A percentile compares a stretch with the other conserved stretches of the same genome.
phyloP scores from a whole-genome alignment of 2,113 vertebrate species.

The Prunella himalayana region DNA sequence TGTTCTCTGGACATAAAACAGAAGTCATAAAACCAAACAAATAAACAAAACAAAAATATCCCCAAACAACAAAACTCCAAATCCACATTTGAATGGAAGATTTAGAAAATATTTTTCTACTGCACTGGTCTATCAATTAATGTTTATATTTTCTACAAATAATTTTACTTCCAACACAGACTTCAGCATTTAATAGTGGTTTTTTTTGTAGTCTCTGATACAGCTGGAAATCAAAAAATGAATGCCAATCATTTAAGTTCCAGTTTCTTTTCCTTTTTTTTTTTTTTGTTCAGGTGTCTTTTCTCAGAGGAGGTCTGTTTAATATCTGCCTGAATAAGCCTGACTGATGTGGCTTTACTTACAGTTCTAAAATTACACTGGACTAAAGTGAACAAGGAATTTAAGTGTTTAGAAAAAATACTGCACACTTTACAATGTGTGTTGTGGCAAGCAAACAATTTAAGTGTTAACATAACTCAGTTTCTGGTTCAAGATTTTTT shows the following conservation, averaged over 20 bases:
- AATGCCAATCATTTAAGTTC: not conserved
- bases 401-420: not conserved
- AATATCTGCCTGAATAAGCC: not conserved
- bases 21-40: not conserved
- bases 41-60: not conserved
- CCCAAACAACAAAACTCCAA: not conserved
- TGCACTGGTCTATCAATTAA: not conserved
- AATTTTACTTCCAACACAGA: not conserved
- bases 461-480: not conserved
- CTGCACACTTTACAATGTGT: not conserved
- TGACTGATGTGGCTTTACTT: not conserved
- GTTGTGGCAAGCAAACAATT: not conserved
- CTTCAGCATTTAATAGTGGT: not conserved
- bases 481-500: not conserved
- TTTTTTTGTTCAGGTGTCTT: not conserved
- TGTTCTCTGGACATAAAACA: not conserved
- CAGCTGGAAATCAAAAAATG: accelerated
- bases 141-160: not conserved
- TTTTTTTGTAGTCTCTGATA: not conserved
- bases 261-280: not conserved
- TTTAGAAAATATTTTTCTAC: not conserved
- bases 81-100: not conserved
- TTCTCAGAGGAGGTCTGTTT: not conserved
- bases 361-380: not conserved
- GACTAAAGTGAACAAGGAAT: not conserved